Evolutionary conservation across 1,140 invertebrate genomes (phyloP).

Genomic region (Leptinotarsa texana): DNA sequence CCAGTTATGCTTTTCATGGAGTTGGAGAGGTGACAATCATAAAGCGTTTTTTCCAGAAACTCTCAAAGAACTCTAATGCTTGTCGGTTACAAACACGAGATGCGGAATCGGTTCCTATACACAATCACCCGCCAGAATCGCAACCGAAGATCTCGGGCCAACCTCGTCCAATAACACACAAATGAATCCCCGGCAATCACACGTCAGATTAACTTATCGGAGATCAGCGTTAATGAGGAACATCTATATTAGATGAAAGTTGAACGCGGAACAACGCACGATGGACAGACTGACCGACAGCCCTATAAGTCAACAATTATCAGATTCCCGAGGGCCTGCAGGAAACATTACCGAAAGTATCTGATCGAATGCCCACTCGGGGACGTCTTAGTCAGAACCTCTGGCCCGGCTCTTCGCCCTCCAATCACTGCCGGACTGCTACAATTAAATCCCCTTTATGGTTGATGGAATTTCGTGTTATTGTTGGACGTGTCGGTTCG

Average conservation of each 20-base stretch:
- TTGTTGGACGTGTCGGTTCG: background rate
- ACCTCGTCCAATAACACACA: background rate
- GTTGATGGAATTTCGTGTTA: slow-evolving; percentile 29
- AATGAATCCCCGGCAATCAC: slow-evolving; percentile 10
- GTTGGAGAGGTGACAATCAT: too few relatives aligned
- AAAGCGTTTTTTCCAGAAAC: too few relatives aligned
- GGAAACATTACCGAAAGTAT: slow-evolving; percentile 28
- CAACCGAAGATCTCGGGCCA: background rate
- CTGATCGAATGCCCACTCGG: slow-evolving; percentile 19
- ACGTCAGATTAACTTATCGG: slow-evolving; percentile 24
- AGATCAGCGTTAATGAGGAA: slow-evolving; percentile 36
- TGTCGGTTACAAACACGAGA: too few relatives aligned
- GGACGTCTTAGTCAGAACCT: slow-evolving; percentile 25
- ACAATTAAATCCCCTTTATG: slow-evolving; percentile 33
- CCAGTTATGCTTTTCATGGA: too few relatives aligned
- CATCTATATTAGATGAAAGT: slow-evolving; percentile 43
- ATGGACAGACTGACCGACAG: slow-evolving; percentile 46
- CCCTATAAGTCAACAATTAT: slow-evolving; percentile 53
- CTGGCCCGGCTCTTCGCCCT: slow-evolving; percentile 11
- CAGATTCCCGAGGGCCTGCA: slow-evolving; percentile 43
- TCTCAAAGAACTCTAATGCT: too few relatives aligned
- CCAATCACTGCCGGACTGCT: slow-evolving; percentile 20
- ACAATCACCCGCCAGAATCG: background rate
- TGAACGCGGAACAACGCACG: slow-evolving; percentile 35
- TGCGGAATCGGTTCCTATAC: too few relatives aligned